A percentile compares a stretch with the other conserved stretches of the same genome.
Conservation (phyloP, 2,113 vertebrate species). For the Halichoerus grypus region DNA sequence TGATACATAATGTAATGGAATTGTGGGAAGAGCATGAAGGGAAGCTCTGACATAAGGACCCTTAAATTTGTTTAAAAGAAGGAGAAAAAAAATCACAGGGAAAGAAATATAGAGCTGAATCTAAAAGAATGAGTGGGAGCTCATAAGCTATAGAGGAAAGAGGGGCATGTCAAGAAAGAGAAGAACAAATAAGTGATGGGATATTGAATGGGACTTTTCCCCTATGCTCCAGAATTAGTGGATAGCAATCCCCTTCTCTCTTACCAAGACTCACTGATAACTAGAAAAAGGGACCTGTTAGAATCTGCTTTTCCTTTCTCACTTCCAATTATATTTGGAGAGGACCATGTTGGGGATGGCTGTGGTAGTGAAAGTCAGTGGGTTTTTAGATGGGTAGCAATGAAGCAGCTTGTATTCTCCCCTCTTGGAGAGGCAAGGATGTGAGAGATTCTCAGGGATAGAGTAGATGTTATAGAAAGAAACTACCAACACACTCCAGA, state of each 20-base stretch:
- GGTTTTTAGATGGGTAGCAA: not conserved
- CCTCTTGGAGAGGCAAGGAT: not conserved
- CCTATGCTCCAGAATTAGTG: not conserved
- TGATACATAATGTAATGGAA: not conserved
- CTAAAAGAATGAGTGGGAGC: not conserved
- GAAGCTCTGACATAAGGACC: not conserved
- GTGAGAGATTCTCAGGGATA: not conserved
- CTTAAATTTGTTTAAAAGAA: not conserved
- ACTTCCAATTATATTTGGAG: not conserved
- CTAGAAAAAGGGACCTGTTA: not conserved
- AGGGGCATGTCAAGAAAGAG: not conserved
- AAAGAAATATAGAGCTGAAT: not conserved
- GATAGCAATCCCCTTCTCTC: not conserved
- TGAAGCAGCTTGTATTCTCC: not conserved
- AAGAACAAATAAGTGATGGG: not conserved
- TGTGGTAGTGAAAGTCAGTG: fast-evolving
- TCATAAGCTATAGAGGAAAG: not conserved
- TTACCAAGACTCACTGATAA: not conserved
- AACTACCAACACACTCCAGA: not conserved
- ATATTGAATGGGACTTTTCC: not conserved
- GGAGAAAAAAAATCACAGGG: not conserved
- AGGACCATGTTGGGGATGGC: not conserved
- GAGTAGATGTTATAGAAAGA: not conserved
- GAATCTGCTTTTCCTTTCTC: not conserved
- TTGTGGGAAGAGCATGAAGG: not conserved